phyloP scores from a whole-genome alignment of 2,113 vertebrate genomes.

The Echinops telfairi region DNA sequence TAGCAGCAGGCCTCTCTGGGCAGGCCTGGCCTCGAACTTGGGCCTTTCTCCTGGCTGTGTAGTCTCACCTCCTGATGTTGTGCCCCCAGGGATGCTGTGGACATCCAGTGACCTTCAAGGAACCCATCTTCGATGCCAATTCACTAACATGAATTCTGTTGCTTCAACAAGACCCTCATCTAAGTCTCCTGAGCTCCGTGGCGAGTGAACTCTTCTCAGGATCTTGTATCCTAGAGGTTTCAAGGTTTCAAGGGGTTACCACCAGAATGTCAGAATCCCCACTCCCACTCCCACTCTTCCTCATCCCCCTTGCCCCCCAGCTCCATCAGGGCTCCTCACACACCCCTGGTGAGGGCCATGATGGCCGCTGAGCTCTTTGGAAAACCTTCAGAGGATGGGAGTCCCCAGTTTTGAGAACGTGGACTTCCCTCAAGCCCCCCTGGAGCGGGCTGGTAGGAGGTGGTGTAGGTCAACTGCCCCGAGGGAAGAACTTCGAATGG shows the following conservation, averaged over 20 bases:
- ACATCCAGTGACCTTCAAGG: background rate
- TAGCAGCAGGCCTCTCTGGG: background rate
- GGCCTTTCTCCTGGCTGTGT: background rate
- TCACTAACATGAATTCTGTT: background rate
- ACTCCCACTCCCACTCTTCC: too few species aligned
- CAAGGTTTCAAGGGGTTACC: background rate
- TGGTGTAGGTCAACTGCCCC: background rate
- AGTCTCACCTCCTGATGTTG: background rate
- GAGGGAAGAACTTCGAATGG: background rate
- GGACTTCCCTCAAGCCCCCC: background rate
- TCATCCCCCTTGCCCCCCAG: too few species aligned
- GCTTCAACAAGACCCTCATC: background rate
- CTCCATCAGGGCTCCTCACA: background rate
- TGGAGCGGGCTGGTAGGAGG: too few species aligned
- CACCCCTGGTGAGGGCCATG: too few species aligned
- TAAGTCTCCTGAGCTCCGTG: background rate
- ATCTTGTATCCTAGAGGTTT: background rate
- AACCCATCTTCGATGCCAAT: too few species aligned
- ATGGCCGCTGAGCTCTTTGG: too few species aligned
- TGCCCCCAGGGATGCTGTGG: background rate
- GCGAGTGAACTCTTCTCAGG: too few species aligned
- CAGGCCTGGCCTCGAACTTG: too few species aligned
- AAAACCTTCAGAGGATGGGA: too few species aligned
- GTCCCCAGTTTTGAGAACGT: background rate
- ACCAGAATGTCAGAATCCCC: background rate